Conservation (phyloP, 2,888 invertebrate genomes). For the Calameuta idolon region DNA sequence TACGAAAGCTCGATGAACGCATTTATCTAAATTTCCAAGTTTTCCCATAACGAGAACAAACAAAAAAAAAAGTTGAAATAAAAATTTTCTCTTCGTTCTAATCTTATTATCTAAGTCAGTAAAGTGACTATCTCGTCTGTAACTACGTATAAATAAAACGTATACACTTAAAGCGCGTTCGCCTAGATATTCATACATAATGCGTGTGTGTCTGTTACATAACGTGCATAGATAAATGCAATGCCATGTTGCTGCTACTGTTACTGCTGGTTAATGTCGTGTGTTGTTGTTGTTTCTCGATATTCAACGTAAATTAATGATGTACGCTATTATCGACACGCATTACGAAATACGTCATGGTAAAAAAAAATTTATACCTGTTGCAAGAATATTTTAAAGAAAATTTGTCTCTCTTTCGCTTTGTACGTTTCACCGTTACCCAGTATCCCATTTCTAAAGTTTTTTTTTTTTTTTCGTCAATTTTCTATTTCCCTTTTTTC, state of each 20-base stretch:
- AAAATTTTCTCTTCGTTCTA: constrained; percentile 1
- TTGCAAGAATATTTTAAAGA: not conserved
- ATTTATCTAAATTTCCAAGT: not conserved
- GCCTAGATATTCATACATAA: constrained; percentile 24
- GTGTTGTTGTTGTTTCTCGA: constrained; percentile 65
- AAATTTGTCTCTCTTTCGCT: not conserved
- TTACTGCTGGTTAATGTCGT: constrained; percentile 64
- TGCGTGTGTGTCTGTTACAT: constrained; percentile 11
- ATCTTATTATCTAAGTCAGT: not conserved
- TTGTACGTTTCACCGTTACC: not conserved
- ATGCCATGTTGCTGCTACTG: constrained; percentile 53
- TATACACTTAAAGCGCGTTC: not conserved
- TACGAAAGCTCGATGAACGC: not conserved
- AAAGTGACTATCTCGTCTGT: constrained; percentile 20
- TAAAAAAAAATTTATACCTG: not conserved
- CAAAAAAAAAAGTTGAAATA: constrained; percentile 32
- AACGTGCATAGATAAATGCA: constrained; percentile 28
- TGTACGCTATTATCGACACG: not conserved
- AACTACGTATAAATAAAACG: constrained; percentile 24
- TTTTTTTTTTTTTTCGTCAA: not conserved
- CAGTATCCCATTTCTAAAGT: not conserved
- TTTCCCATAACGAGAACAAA: constrained; percentile 18
- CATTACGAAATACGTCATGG: not conserved
- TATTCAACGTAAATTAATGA: constrained; percentile 42
- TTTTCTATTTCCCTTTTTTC: constrained; percentile 14